Conservation (phyloP, 2,797 vertebrate species). For the Cyclura pinguis region DNA sequence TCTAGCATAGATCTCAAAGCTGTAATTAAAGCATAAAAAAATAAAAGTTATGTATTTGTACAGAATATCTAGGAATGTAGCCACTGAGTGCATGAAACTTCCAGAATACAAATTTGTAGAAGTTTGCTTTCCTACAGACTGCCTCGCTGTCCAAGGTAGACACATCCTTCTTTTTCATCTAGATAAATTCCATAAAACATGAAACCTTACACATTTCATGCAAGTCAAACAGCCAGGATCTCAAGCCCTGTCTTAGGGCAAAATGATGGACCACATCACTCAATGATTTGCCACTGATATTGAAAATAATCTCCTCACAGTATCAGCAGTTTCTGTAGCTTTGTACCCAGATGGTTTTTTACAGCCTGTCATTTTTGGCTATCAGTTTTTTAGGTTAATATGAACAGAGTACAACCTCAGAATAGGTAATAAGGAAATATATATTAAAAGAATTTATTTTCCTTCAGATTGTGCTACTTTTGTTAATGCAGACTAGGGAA, state of each 20-base stretch:
- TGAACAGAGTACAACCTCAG: not conserved
- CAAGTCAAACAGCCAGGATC: slow-evolving; percentile 24
- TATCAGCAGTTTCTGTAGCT: not conserved
- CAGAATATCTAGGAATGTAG: not conserved
- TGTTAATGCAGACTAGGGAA: not conserved
- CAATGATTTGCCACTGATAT: slow-evolving; percentile 23
- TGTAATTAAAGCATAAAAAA: not conserved
- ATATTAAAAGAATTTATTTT: not conserved
- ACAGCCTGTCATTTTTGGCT: slow-evolving; percentile 5
- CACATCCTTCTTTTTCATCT: slow-evolving; percentile 10
- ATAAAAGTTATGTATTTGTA: not conserved
- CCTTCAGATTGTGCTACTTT: not conserved
- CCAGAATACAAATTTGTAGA: slow-evolving; percentile 4
- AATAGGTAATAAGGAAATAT: not conserved
- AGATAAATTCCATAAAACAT: slow-evolving; percentile 36
- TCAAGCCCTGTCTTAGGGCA: slow-evolving; percentile 14
- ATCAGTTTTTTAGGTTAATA: not conserved
- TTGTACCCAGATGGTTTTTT: not conserved
- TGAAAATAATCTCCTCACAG: not conserved
- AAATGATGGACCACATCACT: slow-evolving; percentile 22
- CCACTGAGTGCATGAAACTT: not conserved
- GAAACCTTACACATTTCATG: not conserved
- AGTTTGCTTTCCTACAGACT: not conserved
- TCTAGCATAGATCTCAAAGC: not conserved
- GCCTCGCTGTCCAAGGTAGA: not conserved